Evolutionary conservation across 2,888 invertebrate genomes (phyloP).

Genomic region (Torymus tubicola): DNA sequence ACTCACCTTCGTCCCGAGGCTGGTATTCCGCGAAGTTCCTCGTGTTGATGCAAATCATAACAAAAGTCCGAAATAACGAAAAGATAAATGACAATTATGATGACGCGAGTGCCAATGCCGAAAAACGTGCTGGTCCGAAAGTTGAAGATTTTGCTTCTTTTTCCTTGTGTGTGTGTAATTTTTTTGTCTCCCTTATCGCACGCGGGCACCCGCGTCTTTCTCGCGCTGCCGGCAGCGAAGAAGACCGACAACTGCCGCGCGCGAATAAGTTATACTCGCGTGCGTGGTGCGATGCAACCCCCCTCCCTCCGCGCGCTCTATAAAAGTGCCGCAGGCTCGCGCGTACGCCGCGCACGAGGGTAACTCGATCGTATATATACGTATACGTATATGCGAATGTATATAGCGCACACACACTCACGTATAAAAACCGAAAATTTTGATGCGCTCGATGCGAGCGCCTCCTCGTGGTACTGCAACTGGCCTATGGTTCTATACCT

Average conservation of each 20-base stretch:
- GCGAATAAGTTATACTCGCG: slow-evolving; percentile 58
- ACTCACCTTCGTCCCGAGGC: slow-evolving; percentile 53
- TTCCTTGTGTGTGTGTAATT: too few species aligned
- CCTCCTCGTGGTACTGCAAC: slow-evolving; percentile 64
- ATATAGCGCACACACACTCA: too few species aligned
- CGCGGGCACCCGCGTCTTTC: slow-evolving; percentile 51
- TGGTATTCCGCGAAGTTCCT: slow-evolving; percentile 51
- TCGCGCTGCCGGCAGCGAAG: slow-evolving; percentile 72
- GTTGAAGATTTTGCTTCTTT: slow-evolving; percentile 40
- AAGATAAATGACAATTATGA: slow-evolving; percentile 15
- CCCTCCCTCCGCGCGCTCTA: slow-evolving; percentile 8
- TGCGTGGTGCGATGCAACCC: slow-evolving; percentile 42
- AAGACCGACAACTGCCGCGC: slow-evolving; percentile 65
- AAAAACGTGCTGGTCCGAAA: slow-evolving; percentile 35
- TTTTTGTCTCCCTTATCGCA: slow-evolving; percentile 34
- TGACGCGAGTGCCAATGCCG: slow-evolving; percentile 30
- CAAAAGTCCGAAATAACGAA: slow-evolving; percentile 44
- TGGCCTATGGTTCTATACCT: slow-evolving; percentile 41
- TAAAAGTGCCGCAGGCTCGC: background rate
- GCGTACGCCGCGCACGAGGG: background rate
- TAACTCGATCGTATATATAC: slow-evolving; percentile 24
- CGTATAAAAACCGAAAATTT: slow-evolving; percentile 65
- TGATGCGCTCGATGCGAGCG: slow-evolving; percentile 62
- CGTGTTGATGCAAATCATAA: slow-evolving; percentile 58
- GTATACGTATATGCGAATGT: too few species aligned